phyloP scores from a whole-genome alignment of 2,113 vertebrate species.

The Siniperca chuatsi region DNA sequence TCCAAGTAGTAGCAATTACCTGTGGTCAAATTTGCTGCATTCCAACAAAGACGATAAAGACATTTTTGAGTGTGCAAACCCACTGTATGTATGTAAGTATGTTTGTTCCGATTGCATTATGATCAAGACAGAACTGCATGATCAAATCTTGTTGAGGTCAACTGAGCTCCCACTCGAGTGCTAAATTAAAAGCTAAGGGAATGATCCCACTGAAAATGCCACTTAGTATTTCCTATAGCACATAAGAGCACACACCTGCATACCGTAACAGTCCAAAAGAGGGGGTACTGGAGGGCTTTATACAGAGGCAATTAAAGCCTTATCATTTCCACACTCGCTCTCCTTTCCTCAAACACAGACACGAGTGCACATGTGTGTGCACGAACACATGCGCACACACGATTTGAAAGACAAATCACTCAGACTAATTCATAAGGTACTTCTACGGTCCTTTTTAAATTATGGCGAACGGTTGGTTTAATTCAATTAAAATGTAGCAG shows the following conservation, averaged over 20 bases:
- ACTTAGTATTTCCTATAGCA: conserved; percentile 64
- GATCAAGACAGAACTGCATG: neutral
- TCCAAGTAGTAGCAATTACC: neutral
- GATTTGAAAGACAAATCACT: conserved; percentile 73
- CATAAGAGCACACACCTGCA: conserved; percentile 71
- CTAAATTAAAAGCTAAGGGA: conserved; percentile 30
- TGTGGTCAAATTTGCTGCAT: neutral
- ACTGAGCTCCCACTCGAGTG: neutral
- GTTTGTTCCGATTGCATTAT: neutral
- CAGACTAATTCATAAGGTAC: conserved; percentile 73
- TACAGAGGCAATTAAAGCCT: conserved; percentile 79
- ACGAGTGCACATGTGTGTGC: conserved; percentile 30
- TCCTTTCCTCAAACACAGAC: conserved; percentile 64
- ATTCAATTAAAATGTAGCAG: conserved; percentile 80
- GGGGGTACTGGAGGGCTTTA: conserved; percentile 59
- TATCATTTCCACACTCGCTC: conserved; percentile 70
- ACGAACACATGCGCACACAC: conserved; percentile 18
- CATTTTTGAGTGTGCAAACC: neutral
- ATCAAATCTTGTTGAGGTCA: conserved; percentile 1
- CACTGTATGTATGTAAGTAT: too few species aligned
- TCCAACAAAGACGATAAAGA: neutral
- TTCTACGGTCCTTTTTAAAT: conserved; percentile 74
- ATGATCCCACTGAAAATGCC: conserved; percentile 44
- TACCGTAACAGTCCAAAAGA: conserved; percentile 56
- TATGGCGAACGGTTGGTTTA: conserved; percentile 71